phyloP scores from a whole-genome alignment of 2,797 vertebrate species.

The Vultur gryphus region DNA sequence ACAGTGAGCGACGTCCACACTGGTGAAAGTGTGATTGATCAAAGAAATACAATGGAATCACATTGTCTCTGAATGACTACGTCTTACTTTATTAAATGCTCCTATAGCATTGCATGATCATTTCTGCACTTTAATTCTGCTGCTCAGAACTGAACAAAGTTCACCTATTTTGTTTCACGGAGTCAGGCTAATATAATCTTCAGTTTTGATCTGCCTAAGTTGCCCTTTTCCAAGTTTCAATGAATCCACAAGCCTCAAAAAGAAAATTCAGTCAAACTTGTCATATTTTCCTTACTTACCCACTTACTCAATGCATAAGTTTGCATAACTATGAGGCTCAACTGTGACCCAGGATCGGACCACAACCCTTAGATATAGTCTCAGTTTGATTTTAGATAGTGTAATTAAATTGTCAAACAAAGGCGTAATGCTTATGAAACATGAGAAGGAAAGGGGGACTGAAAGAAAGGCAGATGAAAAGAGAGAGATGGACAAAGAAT shows the following conservation, averaged over 20 bases:
- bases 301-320: background rate
- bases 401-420: slow-evolving; percentile 28
- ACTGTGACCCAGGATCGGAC: background rate
- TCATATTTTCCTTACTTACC: background rate
- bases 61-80: background rate
- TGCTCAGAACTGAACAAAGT: background rate
- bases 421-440: background rate
- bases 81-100: background rate
- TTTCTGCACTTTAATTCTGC: background rate
- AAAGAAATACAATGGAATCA: background rate
- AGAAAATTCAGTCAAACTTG: background rate
- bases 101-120: background rate
- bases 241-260: background rate
- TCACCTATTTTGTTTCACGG: background rate
- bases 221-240: background rate
- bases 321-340: background rate
- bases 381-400: background rate
- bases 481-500: background rate
- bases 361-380: background rate
- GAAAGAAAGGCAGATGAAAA: background rate
- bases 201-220: background rate
- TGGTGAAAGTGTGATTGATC: background rate
- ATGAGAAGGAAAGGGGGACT: background rate
- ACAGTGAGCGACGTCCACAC: background rate
- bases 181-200: background rate